Base-by-base conservation (phyloP, 1,140 invertebrate genomes). In the Caenorhabditis briggsae region DNA sequence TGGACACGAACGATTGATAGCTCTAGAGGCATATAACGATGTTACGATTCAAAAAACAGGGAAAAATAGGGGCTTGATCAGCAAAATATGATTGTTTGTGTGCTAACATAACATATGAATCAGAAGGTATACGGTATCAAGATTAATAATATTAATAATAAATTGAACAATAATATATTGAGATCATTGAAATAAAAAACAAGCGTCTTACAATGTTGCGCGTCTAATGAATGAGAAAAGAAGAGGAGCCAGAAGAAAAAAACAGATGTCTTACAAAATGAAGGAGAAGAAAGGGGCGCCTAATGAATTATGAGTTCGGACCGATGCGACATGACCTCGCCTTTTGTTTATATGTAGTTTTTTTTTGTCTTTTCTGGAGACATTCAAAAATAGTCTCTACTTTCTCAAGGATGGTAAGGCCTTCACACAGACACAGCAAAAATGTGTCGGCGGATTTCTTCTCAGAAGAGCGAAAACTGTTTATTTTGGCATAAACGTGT, bases 401-500 rank as follows among this genome's bases (percentile, higher is more conserved):
- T 33, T 33, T 33, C 33, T 33, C 33, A 33, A 33, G 33, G 33
- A 48, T 12, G 33, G 46, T 20, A 61, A 50, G 23, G 46, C 43
- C 53, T 78, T 33, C 33, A 33, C 46, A 20, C 12, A 20, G n/a
- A 46, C 11, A 20, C 7, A 33, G 70, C n/a, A 53, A 50, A 46
- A 78, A n/a, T 25, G n/a, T 64, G 83, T 61, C 56, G 83, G 83
- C 56, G 20, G 23, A 64, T 65, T 18, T 50, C 20, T 41, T 33
- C 33, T 33, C 1, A 33, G 33, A 33, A 33, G 33, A 59, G 25
- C 48, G 59, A 43, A 83, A 58, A 61, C 55, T 83, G 58, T 83
- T 61, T 83, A 59, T 61, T 83, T 61, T 83, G 58, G 55, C 53
- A 61, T 83, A 83, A 61, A 59, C 82, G 25, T 48, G 82, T 59